Conservation (phyloP, 2,113 vertebrate genomes). For the Nannospalax galili region DNA sequence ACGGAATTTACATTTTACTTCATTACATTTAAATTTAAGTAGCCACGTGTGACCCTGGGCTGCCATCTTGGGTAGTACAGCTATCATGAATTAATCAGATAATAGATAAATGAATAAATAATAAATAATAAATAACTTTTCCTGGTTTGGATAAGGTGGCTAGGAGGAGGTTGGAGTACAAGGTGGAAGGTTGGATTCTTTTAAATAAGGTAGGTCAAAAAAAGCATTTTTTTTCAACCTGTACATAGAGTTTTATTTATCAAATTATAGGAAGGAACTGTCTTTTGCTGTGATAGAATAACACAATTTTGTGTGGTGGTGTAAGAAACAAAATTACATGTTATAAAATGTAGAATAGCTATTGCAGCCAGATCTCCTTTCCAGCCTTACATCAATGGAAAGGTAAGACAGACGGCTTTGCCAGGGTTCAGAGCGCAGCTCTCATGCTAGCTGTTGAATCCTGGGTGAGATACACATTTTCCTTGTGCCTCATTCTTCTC, state of each 20-base stretch:
- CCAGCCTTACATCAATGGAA: neutral
- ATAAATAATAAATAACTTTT: neutral
- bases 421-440: neutral
- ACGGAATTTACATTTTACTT: neutral
- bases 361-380: no score
- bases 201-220: neutral
- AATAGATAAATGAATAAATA: neutral
- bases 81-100: neutral
- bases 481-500: no score
- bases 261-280: no score
- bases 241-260: no score
- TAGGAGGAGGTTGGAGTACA: neutral
- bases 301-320: no score
- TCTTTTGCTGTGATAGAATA: no score
- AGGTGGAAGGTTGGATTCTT: neutral
- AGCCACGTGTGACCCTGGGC: neutral
- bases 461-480: no score
- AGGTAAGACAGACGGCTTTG: neutral
- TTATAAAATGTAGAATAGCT: no score
- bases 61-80: neutral
- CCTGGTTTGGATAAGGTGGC: neutral
- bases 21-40: constrained; percentile 49
- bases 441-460: neutral
- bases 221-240: neutral
- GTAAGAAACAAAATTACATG: no score